Conservation (phyloP, 2,888 invertebrate species). For the Cyclophora albipunctata region DNA sequence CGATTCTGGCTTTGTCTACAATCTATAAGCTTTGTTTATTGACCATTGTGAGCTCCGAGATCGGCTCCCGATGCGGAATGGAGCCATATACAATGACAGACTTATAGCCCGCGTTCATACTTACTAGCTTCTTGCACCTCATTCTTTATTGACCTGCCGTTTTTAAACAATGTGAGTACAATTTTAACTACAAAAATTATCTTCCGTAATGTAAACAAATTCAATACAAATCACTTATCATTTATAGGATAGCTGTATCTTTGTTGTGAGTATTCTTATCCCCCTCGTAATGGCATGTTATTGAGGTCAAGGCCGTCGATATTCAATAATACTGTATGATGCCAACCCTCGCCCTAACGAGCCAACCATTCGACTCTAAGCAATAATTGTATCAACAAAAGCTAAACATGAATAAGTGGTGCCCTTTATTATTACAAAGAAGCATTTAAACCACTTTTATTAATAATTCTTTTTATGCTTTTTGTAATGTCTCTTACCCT, state of each 20-base stretch:
- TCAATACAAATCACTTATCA: too few relatives aligned
- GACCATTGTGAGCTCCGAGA: slow-evolving; percentile 56
- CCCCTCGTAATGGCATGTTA: slow-evolving; percentile 23
- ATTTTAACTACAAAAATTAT: too few relatives aligned
- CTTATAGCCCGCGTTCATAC: slow-evolving; percentile 15
- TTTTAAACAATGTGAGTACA: too few relatives aligned
- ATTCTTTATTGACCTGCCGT: too few relatives aligned
- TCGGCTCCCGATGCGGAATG: slow-evolving; percentile 52
- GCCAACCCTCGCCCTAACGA: slow-evolving; percentile 40
- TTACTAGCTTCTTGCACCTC: slow-evolving; percentile 4
- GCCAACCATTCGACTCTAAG: not conserved
- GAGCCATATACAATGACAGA: slow-evolving; percentile 48
- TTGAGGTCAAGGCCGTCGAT: slow-evolving; percentile 52
- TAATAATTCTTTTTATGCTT: slow-evolving; percentile 11
- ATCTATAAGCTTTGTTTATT: slow-evolving; percentile 64
- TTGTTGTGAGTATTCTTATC: slow-evolving; percentile 21
- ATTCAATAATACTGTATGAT: slow-evolving; percentile 39
- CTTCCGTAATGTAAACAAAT: too few relatives aligned
- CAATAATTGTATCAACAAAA: slow-evolving; percentile 21
- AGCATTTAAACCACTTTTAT: slow-evolving; percentile 9
- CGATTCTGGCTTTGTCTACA: slow-evolving; percentile 55
- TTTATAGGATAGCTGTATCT: not conserved
- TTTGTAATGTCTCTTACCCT: too few relatives aligned
- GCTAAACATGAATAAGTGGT: slow-evolving; percentile 11
- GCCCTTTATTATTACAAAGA: slow-evolving; percentile 12